Conservation (phyloP, 92 coral and sea anemone genomes). For the Bergia sp. region DNA sequence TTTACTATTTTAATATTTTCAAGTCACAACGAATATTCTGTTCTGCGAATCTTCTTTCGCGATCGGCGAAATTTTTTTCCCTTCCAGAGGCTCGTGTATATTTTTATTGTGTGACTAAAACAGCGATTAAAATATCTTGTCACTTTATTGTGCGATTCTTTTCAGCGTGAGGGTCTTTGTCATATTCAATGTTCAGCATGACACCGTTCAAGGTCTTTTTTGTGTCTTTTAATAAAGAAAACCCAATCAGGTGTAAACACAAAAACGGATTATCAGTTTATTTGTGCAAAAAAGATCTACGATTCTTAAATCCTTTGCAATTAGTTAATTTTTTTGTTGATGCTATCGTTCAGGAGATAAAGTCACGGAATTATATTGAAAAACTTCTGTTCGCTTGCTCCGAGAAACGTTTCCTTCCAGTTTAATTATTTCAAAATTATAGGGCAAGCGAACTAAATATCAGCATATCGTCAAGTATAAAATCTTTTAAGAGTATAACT, state of each 20-base stretch:
- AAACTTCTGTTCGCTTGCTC: too few relatives aligned
- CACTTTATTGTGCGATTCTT: background rate
- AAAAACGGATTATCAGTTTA: background rate
- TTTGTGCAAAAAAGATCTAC: background rate
- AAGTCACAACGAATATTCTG: background rate
- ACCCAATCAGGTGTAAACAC: conserved; percentile 7
- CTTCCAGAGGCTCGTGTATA: background rate
- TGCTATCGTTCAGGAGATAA: background rate
- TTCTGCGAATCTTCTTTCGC: background rate
- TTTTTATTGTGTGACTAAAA: background rate
- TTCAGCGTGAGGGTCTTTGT: background rate
- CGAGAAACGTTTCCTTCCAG: too few relatives aligned
- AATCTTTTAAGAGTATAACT: too few relatives aligned
- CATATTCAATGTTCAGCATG: background rate
- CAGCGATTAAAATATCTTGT: background rate
- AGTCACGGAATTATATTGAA: conserved; percentile 4
- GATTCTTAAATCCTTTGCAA: conserved; percentile 13
- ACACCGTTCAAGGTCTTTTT: background rate
- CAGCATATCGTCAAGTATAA: too few relatives aligned
- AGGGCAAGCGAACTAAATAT: too few relatives aligned
- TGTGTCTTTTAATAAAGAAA: background rate
- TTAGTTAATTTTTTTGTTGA: background rate
- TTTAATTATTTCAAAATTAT: too few relatives aligned
- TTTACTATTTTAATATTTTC: background rate
- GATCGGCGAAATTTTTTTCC: background rate